These are phyloP conservation scores for Pterobdella sp. DNA, from an alignment of 2,888 invertebrate genomes.

Conservation along the genomic window DNA sequence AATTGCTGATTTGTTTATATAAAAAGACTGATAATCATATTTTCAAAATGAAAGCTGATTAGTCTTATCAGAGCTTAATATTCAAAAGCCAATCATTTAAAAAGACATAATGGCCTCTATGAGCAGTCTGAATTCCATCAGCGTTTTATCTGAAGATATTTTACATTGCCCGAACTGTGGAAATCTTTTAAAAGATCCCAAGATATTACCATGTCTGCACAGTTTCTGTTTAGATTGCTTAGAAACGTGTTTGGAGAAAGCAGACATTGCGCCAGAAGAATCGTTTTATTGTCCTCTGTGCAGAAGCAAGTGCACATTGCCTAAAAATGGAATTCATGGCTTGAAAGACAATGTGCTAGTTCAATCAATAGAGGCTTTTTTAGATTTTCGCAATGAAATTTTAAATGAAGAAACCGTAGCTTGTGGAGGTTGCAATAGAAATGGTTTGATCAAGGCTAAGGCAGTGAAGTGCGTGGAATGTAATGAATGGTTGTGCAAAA, in stretches of 20 bases:
- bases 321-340: slow-evolving; percentile 33
- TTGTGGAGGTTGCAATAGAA: slow-evolving; percentile 35
- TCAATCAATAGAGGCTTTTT: slow-evolving; percentile 36
- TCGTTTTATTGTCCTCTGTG: slow-evolving; percentile 39
- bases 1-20: neutral
- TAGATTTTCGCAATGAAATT: slow-evolving; percentile 30
- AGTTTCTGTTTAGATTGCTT: slow-evolving; percentile 43
- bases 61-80: neutral
- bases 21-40: neutral
- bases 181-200: slow-evolving; percentile 40
- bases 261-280: slow-evolving; percentile 36
- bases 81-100: neutral
- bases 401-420: slow-evolving; percentile 15
- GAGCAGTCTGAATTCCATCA: slow-evolving; percentile 18
- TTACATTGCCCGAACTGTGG: slow-evolving; percentile 40
- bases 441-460: slow-evolving; percentile 21
- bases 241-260: slow-evolving; percentile 34
- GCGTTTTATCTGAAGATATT: slow-evolving; percentile 20
- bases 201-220: slow-evolving; percentile 43
- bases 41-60: neutral
- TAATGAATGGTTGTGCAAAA: slow-evolving; percentile 37
- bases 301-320: slow-evolving; percentile 34
- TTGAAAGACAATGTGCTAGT: slow-evolving; percentile 36
- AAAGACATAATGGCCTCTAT: slow-evolving; percentile 7
- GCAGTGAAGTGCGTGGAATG: slow-evolving; percentile 37